Percentiles rank a stretch among this genome's conserved stretches.
phyloP scores from a whole-genome alignment of 2,113 vertebrate genomes.

The Austrofundulus limnaeus region DNA sequence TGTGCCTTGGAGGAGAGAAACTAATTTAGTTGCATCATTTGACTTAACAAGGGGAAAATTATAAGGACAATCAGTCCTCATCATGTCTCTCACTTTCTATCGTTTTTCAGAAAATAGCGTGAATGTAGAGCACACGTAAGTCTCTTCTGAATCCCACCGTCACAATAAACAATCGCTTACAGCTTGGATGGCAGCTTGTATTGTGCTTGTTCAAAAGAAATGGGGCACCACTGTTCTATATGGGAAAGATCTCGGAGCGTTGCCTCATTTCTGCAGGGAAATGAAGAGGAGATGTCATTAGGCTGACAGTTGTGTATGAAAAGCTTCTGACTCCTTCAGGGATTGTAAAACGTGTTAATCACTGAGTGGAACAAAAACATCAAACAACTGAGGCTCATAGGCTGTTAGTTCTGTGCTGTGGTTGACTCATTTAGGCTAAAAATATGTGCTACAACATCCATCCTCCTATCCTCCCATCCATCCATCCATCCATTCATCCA shows the following conservation, averaged over 20 bases:
- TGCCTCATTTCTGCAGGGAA: slow-evolving; percentile 34
- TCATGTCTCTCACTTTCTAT: slow-evolving; percentile 15
- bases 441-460: not conserved
- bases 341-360: slow-evolving; percentile 57
- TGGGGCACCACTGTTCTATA: slow-evolving; percentile 27
- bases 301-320: slow-evolving; percentile 49
- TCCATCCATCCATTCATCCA: too few relatives aligned
- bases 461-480: too few relatives aligned
- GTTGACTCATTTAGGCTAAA: slow-evolving; percentile 18
- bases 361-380: slow-evolving; percentile 49
- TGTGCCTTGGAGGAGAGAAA: slow-evolving; percentile 19
- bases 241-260: slow-evolving; percentile 38
- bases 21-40: slow-evolving; percentile 49
- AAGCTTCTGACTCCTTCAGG: slow-evolving; percentile 44
- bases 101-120: slow-evolving; percentile 23
- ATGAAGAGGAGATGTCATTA: slow-evolving; percentile 60
- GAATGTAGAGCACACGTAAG: slow-evolving; percentile 39
- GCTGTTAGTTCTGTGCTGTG: slow-evolving; percentile 5
- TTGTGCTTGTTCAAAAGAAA: slow-evolving; percentile 54
- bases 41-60: slow-evolving; percentile 17
- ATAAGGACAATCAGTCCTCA: slow-evolving; percentile 16
- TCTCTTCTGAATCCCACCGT: slow-evolving; percentile 33
- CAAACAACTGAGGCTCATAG: slow-evolving; percentile 35
- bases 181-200: slow-evolving; percentile 49
- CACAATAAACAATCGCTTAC: slow-evolving; percentile 55